Percentiles rank a stretch among this genome's conserved stretches.
Conservation (phyloP, 2,888 invertebrate species). For the Stenolophus ochropezus region DNA sequence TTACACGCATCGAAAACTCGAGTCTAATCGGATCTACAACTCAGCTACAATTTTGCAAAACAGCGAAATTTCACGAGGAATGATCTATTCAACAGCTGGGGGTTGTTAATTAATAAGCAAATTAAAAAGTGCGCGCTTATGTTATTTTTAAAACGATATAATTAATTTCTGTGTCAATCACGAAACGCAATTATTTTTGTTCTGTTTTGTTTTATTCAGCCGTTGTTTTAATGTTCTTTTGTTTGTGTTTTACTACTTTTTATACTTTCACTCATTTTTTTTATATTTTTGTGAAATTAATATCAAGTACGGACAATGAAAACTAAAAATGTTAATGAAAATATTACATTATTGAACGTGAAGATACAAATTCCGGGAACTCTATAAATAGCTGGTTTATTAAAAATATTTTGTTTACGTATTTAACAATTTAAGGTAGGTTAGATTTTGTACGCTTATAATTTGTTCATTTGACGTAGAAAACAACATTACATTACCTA, state of each 20-base stretch:
- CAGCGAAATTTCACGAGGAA: background rate
- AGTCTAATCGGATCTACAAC: background rate
- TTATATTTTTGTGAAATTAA: too few species aligned
- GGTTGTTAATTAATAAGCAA: constrained; percentile 1
- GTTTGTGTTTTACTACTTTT: background rate
- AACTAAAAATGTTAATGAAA: too few species aligned
- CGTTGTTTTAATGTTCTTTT: constrained; percentile 2
- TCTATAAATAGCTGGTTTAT: too few species aligned
- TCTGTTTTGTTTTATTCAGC: background rate
- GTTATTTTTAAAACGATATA: constrained; percentile 19
- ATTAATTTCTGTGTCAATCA: constrained; percentile 9
- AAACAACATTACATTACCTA: too few species aligned
- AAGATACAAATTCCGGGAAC: too few species aligned
- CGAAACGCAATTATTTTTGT: constrained; percentile 6
- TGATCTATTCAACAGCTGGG: background rate
- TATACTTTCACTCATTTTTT: too few species aligned
- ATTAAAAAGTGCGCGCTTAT: constrained; percentile 9
- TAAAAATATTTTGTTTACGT: too few species aligned
- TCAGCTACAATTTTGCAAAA: background rate
- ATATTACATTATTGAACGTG: too few species aligned
- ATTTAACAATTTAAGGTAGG: too few species aligned
- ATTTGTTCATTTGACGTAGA: too few species aligned
- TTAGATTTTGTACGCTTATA: too few species aligned
- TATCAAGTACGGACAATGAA: too few species aligned
- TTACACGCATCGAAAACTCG: background rate